A percentile compares a stretch with the other conserved stretches of the same genome.
Evolutionary conservation across 2,797 vertebrate species (phyloP).

Genomic region (Neosalanx taihuensis): DNA sequence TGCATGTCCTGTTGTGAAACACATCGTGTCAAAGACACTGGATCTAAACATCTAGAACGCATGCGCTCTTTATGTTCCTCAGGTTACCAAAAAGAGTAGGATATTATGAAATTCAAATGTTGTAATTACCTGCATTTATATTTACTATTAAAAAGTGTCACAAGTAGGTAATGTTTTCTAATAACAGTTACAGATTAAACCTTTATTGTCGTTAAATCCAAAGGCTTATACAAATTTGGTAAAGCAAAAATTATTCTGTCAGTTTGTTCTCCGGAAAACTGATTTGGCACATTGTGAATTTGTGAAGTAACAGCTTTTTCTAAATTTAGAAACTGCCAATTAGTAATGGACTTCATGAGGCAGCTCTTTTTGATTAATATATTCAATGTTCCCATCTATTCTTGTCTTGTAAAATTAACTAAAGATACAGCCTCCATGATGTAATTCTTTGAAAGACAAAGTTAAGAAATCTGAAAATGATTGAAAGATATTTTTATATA

Average conservation of each 20-base stretch:
- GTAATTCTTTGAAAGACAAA: slow-evolving; percentile 31
- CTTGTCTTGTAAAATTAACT: slow-evolving; percentile 44
- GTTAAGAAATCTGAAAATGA: slow-evolving; percentile 3
- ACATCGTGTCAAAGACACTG: neutral
- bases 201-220: neutral
- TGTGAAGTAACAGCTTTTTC: slow-evolving; percentile 45
- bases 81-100: neutral
- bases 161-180: too few species aligned
- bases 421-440: slow-evolving; percentile 54
- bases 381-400: slow-evolving; percentile 51
- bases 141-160: neutral
- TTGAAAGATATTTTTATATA: too few species aligned
- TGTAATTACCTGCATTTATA: neutral
- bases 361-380: slow-evolving; percentile 51
- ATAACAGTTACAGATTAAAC: neutral
- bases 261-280: slow-evolving; percentile 17
- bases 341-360: slow-evolving; percentile 51
- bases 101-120: neutral
- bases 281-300: slow-evolving; percentile 35
- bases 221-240: too few species aligned
- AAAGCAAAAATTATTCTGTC: neutral
- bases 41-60: neutral
- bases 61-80: neutral
- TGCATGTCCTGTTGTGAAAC: neutral
- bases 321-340: slow-evolving; percentile 59